Conservation (phyloP, 2,797 vertebrate species). For the Chanos chanos region DNA sequence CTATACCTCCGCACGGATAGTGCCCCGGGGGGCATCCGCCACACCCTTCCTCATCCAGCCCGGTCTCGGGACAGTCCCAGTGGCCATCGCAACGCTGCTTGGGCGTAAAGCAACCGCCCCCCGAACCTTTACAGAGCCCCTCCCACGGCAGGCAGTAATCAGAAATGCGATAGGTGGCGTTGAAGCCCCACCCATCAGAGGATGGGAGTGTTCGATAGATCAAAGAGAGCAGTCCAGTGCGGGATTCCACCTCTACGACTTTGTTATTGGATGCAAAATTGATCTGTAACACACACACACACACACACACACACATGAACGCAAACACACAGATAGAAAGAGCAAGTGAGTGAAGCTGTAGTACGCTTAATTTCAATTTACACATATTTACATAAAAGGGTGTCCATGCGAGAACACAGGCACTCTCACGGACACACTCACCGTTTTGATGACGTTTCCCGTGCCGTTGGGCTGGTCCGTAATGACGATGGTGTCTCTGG, state of each 20-base stretch:
- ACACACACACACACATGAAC: no score
- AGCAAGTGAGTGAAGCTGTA: no score
- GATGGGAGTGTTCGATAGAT: conserved; percentile 62
- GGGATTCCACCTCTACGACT: conserved; percentile 78
- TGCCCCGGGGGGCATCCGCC: conserved; percentile 69
- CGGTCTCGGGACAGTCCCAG: conserved; percentile 84
- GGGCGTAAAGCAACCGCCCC: conserved; percentile 76
- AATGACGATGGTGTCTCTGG: conserved; percentile 70
- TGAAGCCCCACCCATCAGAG: conserved; percentile 75
- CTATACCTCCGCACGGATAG: conserved; percentile 72
- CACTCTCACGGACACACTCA: conserved; percentile 49
- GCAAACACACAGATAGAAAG: no score
- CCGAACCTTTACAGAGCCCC: conserved; percentile 76
- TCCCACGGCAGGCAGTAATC: conserved; percentile 88
- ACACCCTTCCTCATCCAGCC: conserved; percentile 81
- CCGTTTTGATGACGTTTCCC: conserved; percentile 68
- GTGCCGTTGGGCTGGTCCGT: conserved; percentile 63
- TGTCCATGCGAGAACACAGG: not conserved
- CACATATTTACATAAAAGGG: not conserved
- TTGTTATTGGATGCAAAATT: conserved; percentile 78
- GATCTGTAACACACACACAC: conserved; percentile 70
- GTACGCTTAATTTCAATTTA: no score
- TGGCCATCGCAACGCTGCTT: conserved; percentile 81
- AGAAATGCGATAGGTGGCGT: conserved; percentile 83
- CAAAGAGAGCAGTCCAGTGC: conserved; percentile 76